Base-by-base conservation (phyloP, 2,888 invertebrate genomes). In the Lutraria lutraria region DNA sequence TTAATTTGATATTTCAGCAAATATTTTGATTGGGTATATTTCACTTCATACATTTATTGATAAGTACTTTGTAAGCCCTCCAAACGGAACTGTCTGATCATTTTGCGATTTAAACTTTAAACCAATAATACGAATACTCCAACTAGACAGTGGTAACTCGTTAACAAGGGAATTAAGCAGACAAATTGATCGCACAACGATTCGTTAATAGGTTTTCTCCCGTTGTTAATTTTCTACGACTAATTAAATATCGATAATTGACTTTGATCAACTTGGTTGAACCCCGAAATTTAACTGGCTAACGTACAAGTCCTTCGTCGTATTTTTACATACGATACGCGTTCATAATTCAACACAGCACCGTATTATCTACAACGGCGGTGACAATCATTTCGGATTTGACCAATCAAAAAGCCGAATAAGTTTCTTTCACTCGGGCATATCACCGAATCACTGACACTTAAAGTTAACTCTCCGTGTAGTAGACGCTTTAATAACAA, bases 21-120 rank as follows among this genome's bases (percentile, higher is more conserved):
- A 85, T 85, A 85, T 85, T 85, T 85, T 85, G 79, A 85, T 85
- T 85, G 85, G 85, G 79, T 85, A 85, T 43, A 83, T 76, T 83
- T 53, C 87, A 87, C 76, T 76, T 76, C 31, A 34, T 76, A 34
- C 76, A 19, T 76, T 76, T 16, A 34, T 31, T 76, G 16, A 76
- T 76, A 76, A 76, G 76, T 76, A 31, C 31, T 15, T 19, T 25
- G 8, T 43, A n/a, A n/a, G 43, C 4, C 8, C 43, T 43, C 43
- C 43, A 43, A 43, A 43, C 43, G 43, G 43, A 43, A 68, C 63
- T 25, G 25, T 68, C 63, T 25, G 8, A 68, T 25, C 63, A 13
- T 68, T 13, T 68, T 3, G 63, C 6, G 2, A 25, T 68, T 3
- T 25, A 68, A 68, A 25, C 63, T 68, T 25, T 25, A 43, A 43